Base-by-base conservation (phyloP, 2,113 vertebrate genomes). In the Xenotilapia caudafasciata region DNA sequence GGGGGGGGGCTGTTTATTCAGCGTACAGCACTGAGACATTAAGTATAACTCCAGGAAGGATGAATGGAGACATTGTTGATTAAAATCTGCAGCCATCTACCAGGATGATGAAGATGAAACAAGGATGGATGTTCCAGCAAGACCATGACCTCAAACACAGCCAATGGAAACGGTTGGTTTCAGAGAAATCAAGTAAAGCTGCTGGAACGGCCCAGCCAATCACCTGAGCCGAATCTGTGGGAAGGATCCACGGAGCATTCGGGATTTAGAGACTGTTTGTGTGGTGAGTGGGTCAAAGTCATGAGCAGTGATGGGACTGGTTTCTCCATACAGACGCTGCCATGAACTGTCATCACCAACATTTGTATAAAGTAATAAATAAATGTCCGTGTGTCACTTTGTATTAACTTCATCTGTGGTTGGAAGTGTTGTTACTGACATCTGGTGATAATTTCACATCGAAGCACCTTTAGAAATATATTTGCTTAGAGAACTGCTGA, bases 31-130 rank as follows among this genome's bases (percentile, higher is more conserved):
- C 14, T 6, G 56, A 31, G 56, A 9, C 26, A 28, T 28, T 58
- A 2, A 15, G 0, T 9, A 15, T 0, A 58, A 28, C 13, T 58
- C 3, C 23, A 58, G 55, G 23, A 58, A 14, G 55, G 23, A 58
- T 58, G 13, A 28, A 58, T 58, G 55, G 55, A 28, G 23, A 58
- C 55, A 26, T 2, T 5, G 2, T 15, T 28, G 55, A 56, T 56
- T 56, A 56, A 0, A 28, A 26, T 28, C 55, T 56, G 55, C 55
- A 15, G 12, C 54, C 21, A 56, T 56, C 54, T 56, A 15, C 23
- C 55, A 15, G 55, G 54, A 56, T 56, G 23, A 56, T 56, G 23
- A 56, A 56, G 23, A 56, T 0, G 23, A 14, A 56, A 56, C 55
- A 15, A 56, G 55, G 55, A 8, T 56, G 55, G 54, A 56, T 28